Conservation (phyloP, 2,888 invertebrate species). For the Netelia melanura region DNA sequence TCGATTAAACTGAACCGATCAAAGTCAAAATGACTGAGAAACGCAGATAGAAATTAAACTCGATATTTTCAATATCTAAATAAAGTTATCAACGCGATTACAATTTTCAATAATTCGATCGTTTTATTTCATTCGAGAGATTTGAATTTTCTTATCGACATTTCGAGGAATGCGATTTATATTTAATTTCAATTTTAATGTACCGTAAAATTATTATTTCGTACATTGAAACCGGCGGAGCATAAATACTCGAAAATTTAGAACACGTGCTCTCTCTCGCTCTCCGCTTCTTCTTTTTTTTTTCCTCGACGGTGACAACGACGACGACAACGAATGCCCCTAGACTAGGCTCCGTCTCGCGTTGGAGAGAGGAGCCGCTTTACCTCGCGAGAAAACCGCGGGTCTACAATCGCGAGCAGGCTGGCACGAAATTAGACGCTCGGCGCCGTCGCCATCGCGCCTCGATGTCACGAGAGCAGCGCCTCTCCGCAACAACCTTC, state of each 20-base stretch:
- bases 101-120: too few species aligned
- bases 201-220: constrained; percentile 7
- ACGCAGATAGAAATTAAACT: too few species aligned
- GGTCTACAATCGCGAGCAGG: constrained; percentile 25
- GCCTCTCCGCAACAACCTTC: constrained; percentile 14
- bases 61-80: too few species aligned
- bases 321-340: background rate
- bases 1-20: too few species aligned
- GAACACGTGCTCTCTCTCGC: constrained; percentile 36
- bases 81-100: too few species aligned
- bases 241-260: constrained; percentile 62
- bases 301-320: constrained; percentile 17
- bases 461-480: constrained; percentile 22
- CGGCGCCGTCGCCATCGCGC: constrained; percentile 15
- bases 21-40: too few species aligned
- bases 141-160: background rate
- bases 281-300: background rate
- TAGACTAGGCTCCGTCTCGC: constrained; percentile 11
- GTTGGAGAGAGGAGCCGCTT: constrained; percentile 22
- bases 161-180: background rate
- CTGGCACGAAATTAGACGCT: constrained; percentile 50
- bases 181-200: background rate
- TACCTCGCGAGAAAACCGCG: constrained; percentile 33
- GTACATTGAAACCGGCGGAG: background rate
- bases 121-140: too few species aligned